Conservation (phyloP, 2,797 vertebrate species). For the Danio kyathit region DNA sequence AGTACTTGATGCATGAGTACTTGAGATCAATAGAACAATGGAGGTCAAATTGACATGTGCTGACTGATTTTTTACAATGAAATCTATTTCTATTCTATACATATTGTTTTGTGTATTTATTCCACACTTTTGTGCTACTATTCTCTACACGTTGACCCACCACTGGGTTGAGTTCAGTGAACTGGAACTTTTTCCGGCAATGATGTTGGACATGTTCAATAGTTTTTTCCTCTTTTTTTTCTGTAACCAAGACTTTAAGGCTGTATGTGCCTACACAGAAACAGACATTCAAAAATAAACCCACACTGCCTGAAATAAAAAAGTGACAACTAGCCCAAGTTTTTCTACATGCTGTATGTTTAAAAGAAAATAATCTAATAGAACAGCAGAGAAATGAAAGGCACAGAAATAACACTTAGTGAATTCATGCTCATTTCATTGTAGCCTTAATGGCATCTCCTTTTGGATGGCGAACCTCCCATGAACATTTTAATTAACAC, state of each 20-base stretch:
- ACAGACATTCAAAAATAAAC: background rate
- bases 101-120: no score
- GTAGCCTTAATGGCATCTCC: slow-evolving; percentile 28
- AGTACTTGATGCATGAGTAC: no score
- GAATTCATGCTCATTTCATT: slow-evolving; percentile 34
- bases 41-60: no score
- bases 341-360: background rate
- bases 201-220: background rate
- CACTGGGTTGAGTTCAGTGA: background rate
- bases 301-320: background rate
- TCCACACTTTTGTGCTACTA: background rate
- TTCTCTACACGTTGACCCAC: background rate
- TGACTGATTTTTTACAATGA: no score
- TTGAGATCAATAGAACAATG: no score
- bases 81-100: no score
- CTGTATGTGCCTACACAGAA: background rate
- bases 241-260: background rate
- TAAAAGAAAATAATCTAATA: background rate
- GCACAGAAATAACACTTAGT: slow-evolving; percentile 21
- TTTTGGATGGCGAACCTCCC: slow-evolving; percentile 20
- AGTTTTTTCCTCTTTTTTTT: background rate
- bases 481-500: slow-evolving; percentile 55
- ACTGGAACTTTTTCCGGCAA: background rate
- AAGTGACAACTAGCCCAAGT: background rate
- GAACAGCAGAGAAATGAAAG: slow-evolving; percentile 17